Percentiles rank a stretch among this genome's conserved stretches.
phyloP scores from a whole-genome alignment of 2,888 invertebrate genomes.

The Macropis europaea region DNA sequence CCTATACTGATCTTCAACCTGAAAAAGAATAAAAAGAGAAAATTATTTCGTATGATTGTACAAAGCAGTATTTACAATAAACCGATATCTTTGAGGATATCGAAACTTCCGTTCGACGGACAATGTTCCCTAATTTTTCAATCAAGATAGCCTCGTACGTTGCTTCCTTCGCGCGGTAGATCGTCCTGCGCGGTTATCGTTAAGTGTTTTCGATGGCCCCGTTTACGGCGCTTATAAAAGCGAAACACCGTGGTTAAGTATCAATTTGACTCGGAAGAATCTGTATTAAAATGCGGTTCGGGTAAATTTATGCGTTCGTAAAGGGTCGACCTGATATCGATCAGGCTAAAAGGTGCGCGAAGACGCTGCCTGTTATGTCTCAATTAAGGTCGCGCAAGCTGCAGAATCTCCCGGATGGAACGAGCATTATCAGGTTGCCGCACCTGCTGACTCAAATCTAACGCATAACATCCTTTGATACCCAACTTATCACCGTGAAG shows the following conservation, averaged over 20 bases:
- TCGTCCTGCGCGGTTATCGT: constrained; percentile 7
- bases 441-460: constrained; percentile 27
- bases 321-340: constrained; percentile 29
- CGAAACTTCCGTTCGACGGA: too few species aligned
- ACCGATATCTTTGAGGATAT: too few species aligned
- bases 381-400: constrained; percentile 45
- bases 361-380: constrained; percentile 21
- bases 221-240: constrained; percentile 17
- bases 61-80: too few species aligned
- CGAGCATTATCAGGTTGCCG: background rate
- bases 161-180: constrained; percentile 1
- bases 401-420: constrained; percentile 20
- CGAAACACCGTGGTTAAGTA: constrained; percentile 18
- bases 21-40: too few species aligned
- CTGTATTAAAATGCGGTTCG: constrained; percentile 30
- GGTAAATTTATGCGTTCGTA: constrained; percentile 28
- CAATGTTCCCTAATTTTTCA: constrained; percentile 17
- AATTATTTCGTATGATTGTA: too few species aligned
- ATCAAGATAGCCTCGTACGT: constrained; percentile 7
- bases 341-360: constrained; percentile 26
- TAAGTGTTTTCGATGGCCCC: background rate
- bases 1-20: too few species aligned
- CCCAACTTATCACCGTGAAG: too few species aligned
- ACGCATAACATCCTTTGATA: background rate
- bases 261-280: constrained; percentile 35